Evolutionary conservation across 1,140 invertebrate species (phyloP).

Genomic region (Plectrocnemia conspersa): DNA sequence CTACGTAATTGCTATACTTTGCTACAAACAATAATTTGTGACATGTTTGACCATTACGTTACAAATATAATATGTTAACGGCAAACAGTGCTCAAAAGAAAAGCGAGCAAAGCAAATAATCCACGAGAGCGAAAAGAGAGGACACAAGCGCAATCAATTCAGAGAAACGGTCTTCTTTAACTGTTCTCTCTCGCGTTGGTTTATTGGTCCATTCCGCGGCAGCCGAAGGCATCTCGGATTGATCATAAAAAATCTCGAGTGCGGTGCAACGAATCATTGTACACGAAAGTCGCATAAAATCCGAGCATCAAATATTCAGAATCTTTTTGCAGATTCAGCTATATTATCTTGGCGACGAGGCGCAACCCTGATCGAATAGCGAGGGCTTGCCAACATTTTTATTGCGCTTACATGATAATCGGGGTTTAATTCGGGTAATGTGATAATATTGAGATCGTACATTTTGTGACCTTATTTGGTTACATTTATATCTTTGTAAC

Average conservation of each 20-base stretch:
- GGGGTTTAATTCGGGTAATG: too few relatives aligned
- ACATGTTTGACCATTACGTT: too few relatives aligned
- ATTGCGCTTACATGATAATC: too few relatives aligned
- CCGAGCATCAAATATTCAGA: constrained; percentile 29
- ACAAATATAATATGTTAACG: too few relatives aligned
- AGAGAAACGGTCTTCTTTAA: not conserved
- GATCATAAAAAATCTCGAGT: constrained; percentile 6
- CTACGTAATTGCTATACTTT: too few relatives aligned
- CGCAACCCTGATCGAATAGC: not conserved
- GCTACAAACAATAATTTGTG: too few relatives aligned
- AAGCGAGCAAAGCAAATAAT: too few relatives aligned
- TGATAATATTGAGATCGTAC: too few relatives aligned
- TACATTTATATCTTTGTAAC: not conserved
- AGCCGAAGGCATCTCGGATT: not conserved
- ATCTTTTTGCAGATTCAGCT: constrained; percentile 28
- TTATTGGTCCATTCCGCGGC: constrained; percentile 15
- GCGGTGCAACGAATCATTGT: constrained; percentile 16
- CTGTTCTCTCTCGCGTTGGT: constrained; percentile 14
- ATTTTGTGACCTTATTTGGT: too few relatives aligned
- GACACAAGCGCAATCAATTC: not conserved
- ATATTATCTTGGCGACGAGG: constrained; percentile 4
- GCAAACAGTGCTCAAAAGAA: too few relatives aligned
- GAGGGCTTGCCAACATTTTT: constrained; percentile 2
- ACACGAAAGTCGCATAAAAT: constrained; percentile 29
- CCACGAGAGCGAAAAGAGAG: not conserved